Percentiles rank a stretch among this genome's conserved stretches.
Evolutionary conservation across 2,113 vertebrate species (phyloP).

Genomic region (Dipodomys stephensi): DNA sequence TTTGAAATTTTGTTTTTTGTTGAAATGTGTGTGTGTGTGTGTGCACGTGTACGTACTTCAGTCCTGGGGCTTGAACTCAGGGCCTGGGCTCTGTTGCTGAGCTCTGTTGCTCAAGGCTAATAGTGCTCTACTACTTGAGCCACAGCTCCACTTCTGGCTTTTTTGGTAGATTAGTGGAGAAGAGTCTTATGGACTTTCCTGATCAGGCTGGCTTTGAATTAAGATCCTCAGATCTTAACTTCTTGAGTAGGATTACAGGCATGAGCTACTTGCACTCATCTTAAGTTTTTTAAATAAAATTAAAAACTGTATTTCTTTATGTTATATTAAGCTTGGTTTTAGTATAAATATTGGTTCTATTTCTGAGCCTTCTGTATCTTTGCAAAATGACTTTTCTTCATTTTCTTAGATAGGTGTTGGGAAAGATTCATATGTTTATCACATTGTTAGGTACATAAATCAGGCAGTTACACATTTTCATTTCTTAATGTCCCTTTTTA

Average conservation of each 20-base stretch:
- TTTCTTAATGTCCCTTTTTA: not conserved
- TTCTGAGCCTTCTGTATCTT: not conserved
- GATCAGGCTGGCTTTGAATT: too few relatives aligned
- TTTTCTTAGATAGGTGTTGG: slow-evolving; percentile 5
- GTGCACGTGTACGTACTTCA: too few relatives aligned
- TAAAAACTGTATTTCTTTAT: not conserved
- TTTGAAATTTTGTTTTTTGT: not conserved
- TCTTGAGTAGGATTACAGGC: too few relatives aligned
- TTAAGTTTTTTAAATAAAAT: not conserved
- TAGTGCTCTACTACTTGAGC: not conserved
- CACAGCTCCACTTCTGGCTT: too few relatives aligned
- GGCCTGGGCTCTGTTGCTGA: not conserved
- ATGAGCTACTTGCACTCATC: too few relatives aligned
- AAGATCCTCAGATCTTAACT: too few relatives aligned
- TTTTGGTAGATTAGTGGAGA: too few relatives aligned
- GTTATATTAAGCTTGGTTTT: not conserved
- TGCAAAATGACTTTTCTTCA: not conserved
- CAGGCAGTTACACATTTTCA: not conserved
- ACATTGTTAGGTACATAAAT: not conserved
- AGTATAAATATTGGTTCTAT: not conserved
- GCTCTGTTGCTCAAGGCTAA: too few relatives aligned
- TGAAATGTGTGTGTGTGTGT: not conserved
- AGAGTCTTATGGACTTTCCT: too few relatives aligned
- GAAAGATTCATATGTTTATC: not conserved
- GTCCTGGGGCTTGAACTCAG: not conserved